phyloP scores from a whole-genome alignment of 2,113 vertebrate genomes.

The Sprattus sprattus region DNA sequence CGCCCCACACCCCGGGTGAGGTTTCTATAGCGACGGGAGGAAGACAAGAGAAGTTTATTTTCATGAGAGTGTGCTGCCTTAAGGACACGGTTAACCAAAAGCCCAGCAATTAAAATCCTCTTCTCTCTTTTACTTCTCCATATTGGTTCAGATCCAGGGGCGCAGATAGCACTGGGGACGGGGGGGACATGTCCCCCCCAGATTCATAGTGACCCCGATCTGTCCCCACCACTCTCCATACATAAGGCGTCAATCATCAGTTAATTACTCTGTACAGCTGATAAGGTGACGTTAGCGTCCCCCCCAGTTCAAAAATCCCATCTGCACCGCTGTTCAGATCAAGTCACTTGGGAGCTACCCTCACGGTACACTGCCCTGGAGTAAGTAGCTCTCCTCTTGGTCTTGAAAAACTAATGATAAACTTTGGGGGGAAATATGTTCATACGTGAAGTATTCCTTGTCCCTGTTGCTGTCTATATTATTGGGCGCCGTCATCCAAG shows the following conservation, averaged over 20 bases:
- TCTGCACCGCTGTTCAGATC: too few species aligned
- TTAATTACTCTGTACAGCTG: too few species aligned
- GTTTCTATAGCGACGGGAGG: slow-evolving; percentile 76
- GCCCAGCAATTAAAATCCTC: not conserved
- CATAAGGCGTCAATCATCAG: too few species aligned
- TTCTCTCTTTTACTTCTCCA: not conserved
- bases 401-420: not conserved
- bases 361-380: too few species aligned
- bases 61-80: not conserved
- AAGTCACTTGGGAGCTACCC: too few species aligned
- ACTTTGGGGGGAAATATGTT: not conserved
- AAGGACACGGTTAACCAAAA: not conserved
- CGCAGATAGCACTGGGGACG: too few species aligned
- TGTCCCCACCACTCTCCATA: too few species aligned
- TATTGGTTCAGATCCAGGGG: not conserved
- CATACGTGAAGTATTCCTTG: not conserved
- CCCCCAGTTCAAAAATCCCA: too few species aligned
- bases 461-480: not conserved
- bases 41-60: not conserved
- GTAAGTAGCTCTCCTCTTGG: too few species aligned
- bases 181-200: too few species aligned
- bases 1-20: slow-evolving; percentile 91
- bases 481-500: not conserved
- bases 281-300: too few species aligned
- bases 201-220: too few species aligned